These are phyloP conservation scores for Acanthococcus lagerstroemiae DNA, from an alignment of 2,888 invertebrate genomes.

Conservation along the genomic window DNA sequence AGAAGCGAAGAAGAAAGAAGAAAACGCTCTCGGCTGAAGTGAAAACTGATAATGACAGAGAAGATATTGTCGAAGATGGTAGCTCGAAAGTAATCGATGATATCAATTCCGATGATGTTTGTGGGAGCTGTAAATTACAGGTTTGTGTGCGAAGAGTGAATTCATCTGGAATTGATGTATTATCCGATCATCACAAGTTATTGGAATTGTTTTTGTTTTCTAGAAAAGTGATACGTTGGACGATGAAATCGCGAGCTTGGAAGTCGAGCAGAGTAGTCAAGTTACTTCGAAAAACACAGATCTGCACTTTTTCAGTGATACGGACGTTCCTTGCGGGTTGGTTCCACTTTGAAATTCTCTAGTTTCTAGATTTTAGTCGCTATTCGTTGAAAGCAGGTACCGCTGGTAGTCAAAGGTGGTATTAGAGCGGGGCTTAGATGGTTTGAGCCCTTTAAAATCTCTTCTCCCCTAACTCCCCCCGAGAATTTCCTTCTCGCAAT, in stretches of 20 bases:
- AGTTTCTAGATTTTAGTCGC: neutral
- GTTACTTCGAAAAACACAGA: constrained; percentile 47
- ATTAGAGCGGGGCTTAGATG: too few species aligned
- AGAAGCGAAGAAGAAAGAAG: constrained; percentile 10
- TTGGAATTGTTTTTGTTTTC: neutral
- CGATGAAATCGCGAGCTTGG: constrained; percentile 13
- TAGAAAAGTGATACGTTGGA: constrained; percentile 2
- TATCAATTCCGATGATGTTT: neutral
- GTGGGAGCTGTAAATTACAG: neutral
- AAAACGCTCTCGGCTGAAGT: constrained; percentile 12
- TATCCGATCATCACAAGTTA: neutral
- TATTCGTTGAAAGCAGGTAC: too few species aligned
- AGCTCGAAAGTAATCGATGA: neutral
- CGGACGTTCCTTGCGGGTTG: constrained; percentile 55
- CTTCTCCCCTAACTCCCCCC: too few species aligned
- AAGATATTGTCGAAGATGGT: constrained; percentile 51
- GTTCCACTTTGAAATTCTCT: neutral
- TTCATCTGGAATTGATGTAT: neutral
- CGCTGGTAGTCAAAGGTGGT: too few species aligned
- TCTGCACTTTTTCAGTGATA: constrained; percentile 87
- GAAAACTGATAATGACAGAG: constrained; percentile 61
- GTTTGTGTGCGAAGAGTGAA: neutral
- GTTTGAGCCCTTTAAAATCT: too few species aligned
- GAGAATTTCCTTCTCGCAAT: too few species aligned
- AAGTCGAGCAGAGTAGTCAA: neutral